Base-by-base conservation (phyloP, 2,113 vertebrate species). In the Noctilio leporinus region DNA sequence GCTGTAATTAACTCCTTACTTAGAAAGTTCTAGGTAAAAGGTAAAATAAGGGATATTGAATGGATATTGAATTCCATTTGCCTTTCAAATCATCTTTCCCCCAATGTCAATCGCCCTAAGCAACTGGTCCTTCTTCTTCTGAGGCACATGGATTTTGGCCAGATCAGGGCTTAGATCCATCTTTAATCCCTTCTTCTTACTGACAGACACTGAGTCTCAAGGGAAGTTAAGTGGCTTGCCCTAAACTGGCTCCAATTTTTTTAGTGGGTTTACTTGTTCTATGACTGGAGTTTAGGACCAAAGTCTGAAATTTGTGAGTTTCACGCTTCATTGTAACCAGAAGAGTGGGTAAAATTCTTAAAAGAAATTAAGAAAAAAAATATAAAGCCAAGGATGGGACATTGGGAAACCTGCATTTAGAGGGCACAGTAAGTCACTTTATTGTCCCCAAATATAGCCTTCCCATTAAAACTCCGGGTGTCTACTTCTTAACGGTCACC, bases 1-100 rank as follows among this genome's bases (percentile, higher is more conserved):
- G 45, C 55, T 81, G 55, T 62, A 33, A 70, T 65, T 47, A 89
- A 69, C 5, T 38, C 20, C 53, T 81, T 62, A 40, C 40, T 72
- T 55, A 40, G 16, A 72, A 96, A 92, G 22, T 81, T 89, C 49
- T 69, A 86, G 20, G 28, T 69, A 45, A 70, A 88, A 81, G 62
- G 15, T 17, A 70, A 86, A 92, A 51, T 43, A 45, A 55, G 12
- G 0, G 7, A n/a, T n/a, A n/a, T n/a, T n/a, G 38, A 91, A 67
- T 35, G 17, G 5, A 95, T 86, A 76, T 10, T 19, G 24, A 84
- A 35, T 35, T 28, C 26, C 69, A 62, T 51, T 43, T 89, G 64
- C 49, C 76, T 75, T 77, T 95, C 55, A n/a, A 76, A 33, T 28
- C n/a, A 30, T 78, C 10, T 67, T 59, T 67, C 22, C 26, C 14